A percentile compares a stretch with the other conserved stretches of the same genome.
Evolutionary conservation across 2,113 vertebrate genomes (phyloP).

Genomic region (Glareola pratincola): DNA sequence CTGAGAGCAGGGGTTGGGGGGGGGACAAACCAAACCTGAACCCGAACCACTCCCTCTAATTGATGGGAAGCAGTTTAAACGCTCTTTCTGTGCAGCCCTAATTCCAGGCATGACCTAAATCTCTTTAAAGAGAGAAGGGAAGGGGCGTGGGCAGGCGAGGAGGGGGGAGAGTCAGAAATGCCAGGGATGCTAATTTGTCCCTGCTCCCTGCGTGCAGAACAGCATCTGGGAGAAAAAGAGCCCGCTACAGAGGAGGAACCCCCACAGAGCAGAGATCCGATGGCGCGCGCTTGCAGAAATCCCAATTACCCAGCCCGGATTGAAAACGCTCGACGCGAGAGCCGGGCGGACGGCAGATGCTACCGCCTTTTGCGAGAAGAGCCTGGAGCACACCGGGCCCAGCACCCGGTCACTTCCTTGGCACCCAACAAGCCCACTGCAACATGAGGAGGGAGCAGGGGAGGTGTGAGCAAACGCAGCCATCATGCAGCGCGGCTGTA

Average conservation of each 20-base stretch:
- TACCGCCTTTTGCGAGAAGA: neutral
- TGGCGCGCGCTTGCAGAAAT: neutral
- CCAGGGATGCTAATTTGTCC: neutral
- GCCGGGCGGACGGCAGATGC: neutral
- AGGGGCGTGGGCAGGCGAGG: neutral
- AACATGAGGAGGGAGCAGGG: neutral
- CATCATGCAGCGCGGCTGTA: fast-evolving
- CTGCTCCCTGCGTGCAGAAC: neutral
- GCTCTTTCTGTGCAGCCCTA: slow-evolving; percentile 7
- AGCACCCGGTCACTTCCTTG: neutral
- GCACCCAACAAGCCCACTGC: neutral
- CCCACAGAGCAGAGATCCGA: neutral
- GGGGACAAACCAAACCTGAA: neutral
- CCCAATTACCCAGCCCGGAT: neutral
- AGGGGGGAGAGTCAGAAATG: neutral
- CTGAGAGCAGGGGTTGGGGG: neutral
- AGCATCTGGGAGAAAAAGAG: neutral
- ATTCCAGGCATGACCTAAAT: slow-evolving; percentile 60
- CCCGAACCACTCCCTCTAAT: neutral
- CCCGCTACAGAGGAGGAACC: neutral
- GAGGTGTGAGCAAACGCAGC: fast-evolving
- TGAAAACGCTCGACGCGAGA: neutral
- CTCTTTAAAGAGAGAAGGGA: neutral
- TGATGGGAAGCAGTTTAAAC: slow-evolving; percentile 40
- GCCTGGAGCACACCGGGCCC: neutral